These are phyloP conservation scores for Jordanella pulchra DNA, from an alignment of 2,797 vertebrate species.

Conservation along the genomic window DNA sequence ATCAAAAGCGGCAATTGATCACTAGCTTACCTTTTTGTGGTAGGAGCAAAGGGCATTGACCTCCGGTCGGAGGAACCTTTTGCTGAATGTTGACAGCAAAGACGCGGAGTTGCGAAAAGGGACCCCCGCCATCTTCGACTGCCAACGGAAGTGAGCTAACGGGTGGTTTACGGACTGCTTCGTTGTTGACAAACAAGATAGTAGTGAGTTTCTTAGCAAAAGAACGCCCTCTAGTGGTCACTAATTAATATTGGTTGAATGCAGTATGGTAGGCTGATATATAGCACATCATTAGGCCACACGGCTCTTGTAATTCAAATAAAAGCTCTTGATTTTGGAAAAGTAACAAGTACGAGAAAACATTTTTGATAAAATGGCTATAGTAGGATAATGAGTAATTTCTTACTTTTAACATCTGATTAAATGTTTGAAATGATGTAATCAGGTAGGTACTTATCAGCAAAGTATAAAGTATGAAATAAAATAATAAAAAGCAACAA, in stretches of 20 bases:
- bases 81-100: constrained; percentile 47
- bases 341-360: background rate
- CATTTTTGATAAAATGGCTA: no score
- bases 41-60: constrained; percentile 56
- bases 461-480: no score
- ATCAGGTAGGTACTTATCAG: no score
- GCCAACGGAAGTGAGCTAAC: constrained; percentile 45
- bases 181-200: constrained; percentile 56
- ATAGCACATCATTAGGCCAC: background rate
- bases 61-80: constrained; percentile 47
- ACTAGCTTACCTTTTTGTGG: constrained; percentile 73
- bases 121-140: constrained; percentile 69
- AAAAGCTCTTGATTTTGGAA: background rate
- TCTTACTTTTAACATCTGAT: no score
- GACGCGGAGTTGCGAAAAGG: constrained; percentile 52
- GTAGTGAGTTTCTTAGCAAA: no score
- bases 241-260: accelerated
- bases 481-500: no score
- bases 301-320: background rate
- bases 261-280: background rate
- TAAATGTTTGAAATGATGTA: no score
- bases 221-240: constrained; percentile 42
- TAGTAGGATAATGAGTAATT: no score
- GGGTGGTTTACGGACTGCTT: background rate
- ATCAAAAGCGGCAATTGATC: background rate